phyloP scores from a whole-genome alignment of 2,113 vertebrate species.

The Nycticryphes semicollaris region DNA sequence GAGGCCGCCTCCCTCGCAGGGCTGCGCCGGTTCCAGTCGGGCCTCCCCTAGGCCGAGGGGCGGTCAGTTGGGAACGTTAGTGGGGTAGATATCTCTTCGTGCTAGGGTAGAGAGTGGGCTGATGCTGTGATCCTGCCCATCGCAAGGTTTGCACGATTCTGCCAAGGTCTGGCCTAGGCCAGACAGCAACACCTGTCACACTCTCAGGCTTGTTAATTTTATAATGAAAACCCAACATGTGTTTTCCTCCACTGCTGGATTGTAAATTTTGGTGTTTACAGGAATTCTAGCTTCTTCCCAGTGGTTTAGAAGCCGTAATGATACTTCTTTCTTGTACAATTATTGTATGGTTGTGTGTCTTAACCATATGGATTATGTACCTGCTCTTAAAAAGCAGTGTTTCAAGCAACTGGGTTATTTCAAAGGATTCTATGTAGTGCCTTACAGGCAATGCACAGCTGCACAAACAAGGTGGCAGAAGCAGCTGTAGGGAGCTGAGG shows the following conservation, averaged over 20 bases:
- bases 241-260: background rate
- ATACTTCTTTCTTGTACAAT: background rate
- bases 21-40: background rate
- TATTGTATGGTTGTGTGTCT: background rate
- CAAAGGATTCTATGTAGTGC: background rate
- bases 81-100: background rate
- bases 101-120: background rate
- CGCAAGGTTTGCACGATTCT: background rate
- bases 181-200: background rate
- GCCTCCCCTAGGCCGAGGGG: background rate
- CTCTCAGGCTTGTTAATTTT: background rate
- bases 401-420: background rate
- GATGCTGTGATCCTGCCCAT: background rate
- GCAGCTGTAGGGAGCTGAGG: background rate
- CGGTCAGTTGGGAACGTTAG: background rate
- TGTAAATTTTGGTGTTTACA: background rate
- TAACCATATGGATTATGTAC: background rate
- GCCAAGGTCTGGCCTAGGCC: background rate
- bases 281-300: background rate
- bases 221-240: background rate
- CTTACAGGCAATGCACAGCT: accelerated
- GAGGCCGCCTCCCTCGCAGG: background rate
- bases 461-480: background rate
- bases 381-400: background rate
- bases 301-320: too few species aligned